phyloP scores from a whole-genome alignment of 2,113 vertebrate genomes.

The Cygnus buccinator region DNA sequence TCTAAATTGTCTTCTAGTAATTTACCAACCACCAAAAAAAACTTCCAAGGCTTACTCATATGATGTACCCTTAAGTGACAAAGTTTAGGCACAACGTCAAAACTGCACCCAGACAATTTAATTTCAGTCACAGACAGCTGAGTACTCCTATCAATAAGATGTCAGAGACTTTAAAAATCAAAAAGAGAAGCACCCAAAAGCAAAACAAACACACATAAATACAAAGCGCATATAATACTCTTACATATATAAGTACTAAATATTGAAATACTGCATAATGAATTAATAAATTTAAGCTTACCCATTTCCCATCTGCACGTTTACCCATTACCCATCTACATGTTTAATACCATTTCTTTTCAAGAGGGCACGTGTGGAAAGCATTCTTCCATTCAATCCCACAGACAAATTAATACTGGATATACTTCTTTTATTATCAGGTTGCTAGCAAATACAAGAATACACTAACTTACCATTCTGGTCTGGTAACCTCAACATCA shows the following conservation, averaged over 20 bases:
- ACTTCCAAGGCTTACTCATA: not conserved
- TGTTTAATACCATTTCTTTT: not conserved
- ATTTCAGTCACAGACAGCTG: not conserved
- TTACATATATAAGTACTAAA: not conserved
- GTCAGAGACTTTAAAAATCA: not conserved
- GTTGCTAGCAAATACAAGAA: not conserved
- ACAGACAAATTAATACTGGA: rapidly evolving
- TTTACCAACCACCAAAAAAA: not conserved
- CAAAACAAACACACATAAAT: not conserved
- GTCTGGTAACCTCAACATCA: constrained; percentile 90
- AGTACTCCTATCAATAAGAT: not conserved
- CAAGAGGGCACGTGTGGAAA: rapidly evolving
- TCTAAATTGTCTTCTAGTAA: not conserved
- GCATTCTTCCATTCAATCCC: too few species aligned
- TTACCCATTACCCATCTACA: not conserved
- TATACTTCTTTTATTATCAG: rapidly evolving
- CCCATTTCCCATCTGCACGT: not conserved
- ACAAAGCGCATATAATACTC: not conserved
- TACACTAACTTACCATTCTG: constrained; percentile 86
- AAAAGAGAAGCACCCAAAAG: not conserved
- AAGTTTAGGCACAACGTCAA: rapidly evolving
- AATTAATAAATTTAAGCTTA: not conserved
- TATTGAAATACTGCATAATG: not conserved
- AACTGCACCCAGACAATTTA: not conserved
- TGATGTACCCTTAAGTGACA: not conserved